A percentile compares a stretch with the other conserved stretches of the same genome.
These are phyloP conservation scores for Camponotus floridanus DNA, from an alignment of 1,140 invertebrate genomes.

Conservation along the genomic window DNA sequence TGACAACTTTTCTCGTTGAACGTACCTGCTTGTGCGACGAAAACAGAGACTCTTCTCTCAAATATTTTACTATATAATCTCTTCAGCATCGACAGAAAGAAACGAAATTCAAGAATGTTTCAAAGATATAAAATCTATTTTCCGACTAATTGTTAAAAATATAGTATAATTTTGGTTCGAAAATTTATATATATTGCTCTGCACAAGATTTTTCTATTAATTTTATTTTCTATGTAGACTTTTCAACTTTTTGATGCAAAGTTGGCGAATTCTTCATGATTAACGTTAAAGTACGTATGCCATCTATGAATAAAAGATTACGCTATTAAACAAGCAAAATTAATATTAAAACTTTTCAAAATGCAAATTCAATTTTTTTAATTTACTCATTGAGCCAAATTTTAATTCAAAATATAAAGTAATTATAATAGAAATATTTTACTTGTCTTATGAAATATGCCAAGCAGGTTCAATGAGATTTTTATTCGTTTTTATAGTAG, in stretches of 20 bases:
- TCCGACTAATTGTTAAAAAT: not conserved
- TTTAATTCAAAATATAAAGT: not conserved
- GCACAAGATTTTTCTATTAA: constrained; percentile 8
- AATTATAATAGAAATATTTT: not conserved
- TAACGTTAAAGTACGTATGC: constrained; percentile 5
- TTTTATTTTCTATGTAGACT: constrained; percentile 65
- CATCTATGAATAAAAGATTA: constrained; percentile 15
- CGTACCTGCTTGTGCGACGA: not conserved
- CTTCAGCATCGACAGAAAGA: not conserved
- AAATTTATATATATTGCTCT: constrained; percentile 24
- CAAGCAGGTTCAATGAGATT: constrained; percentile 16
- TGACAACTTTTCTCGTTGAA: not conserved
- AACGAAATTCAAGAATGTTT: not conserved
- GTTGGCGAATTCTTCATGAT: constrained; percentile 55
- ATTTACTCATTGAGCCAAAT: not conserved
- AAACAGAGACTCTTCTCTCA: constrained; percentile 14
- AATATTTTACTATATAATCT: constrained; percentile 5
- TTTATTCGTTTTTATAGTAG: not conserved
- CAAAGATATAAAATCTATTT: not conserved
- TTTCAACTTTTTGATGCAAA: constrained; percentile 42
- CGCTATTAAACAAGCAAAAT: not conserved
- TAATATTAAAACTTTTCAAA: not conserved
- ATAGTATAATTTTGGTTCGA: not conserved
- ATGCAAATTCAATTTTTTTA: not conserved
- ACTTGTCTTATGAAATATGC: not conserved